These are phyloP conservation scores for Alligator sinensis DNA, from an alignment of 2,113 vertebrate genomes.

Conservation along the genomic window DNA sequence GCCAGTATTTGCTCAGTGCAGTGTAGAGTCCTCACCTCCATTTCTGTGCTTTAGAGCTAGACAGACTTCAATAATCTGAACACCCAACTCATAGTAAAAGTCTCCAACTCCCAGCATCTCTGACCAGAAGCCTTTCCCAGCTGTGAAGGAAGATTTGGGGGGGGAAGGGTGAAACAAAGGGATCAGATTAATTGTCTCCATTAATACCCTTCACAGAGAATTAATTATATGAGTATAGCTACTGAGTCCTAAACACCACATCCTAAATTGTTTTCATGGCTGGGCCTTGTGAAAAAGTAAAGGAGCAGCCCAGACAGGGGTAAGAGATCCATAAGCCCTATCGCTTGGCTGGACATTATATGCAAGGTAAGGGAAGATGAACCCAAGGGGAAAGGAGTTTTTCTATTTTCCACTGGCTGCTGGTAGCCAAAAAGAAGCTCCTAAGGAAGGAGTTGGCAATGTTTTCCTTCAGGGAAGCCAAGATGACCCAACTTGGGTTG, in stretches of 20 bases:
- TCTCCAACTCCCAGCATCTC: constrained; percentile 98
- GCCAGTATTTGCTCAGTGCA: neutral
- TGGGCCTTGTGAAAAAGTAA: neutral
- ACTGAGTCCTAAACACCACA: neutral
- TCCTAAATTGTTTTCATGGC: neutral
- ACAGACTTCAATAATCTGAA: constrained; percentile 97
- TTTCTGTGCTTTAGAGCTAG: constrained; percentile 95
- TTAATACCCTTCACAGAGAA: neutral
- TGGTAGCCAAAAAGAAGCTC: no score
- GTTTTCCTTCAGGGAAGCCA: no score
- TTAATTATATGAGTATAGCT: neutral
- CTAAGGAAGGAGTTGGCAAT: no score
- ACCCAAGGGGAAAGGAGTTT: no score
- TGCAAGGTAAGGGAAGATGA: neutral
- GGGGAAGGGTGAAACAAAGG: neutral
- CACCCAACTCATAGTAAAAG: constrained; percentile 97
- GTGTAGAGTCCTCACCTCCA: constrained; percentile 83
- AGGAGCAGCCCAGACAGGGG: neutral
- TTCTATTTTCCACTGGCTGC: neutral
- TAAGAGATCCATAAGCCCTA: neutral
- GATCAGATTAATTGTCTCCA: rapidly evolving
- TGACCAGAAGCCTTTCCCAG: constrained; percentile 98
- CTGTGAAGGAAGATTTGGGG: constrained; percentile 68
- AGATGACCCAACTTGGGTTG: no score
- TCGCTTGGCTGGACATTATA: neutral